Base-by-base conservation (phyloP, 2,888 invertebrate species). In the Drosophila tripunctata region DNA sequence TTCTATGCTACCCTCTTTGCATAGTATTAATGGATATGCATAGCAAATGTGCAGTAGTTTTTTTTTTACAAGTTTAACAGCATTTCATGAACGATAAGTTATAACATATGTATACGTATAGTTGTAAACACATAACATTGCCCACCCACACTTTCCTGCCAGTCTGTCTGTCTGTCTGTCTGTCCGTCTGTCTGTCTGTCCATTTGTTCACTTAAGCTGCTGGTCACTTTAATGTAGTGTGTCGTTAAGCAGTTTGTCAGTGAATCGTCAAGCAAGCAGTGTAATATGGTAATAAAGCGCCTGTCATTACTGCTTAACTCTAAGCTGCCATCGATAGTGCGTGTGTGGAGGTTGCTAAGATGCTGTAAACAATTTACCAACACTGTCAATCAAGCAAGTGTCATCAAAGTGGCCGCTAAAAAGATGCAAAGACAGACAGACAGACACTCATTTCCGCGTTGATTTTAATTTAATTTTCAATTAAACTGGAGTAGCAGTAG, bases 381-480 rank as follows among this genome's bases (percentile, higher is more conserved):
- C 54, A 54, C 21, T 21, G n/a, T n/a, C n/a, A n/a, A n/a, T n/a
- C n/a, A 1, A 41, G 14, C 35, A 6, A 75, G 56, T 74, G 61
- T 43, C 67, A 52, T 52, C 63, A 75, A 75, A 72, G 72, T 21
- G 50, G 17, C 51, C 74, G 62, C 75, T 27, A 10, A 27, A 52
- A 19, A 15, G 43, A 21, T 50, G 7, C 35, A 56, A 45, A 27
- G 27, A 27, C 10, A 27, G 8, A 27, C 27, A 27, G 10, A 10
- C 27, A 27, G 15, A 43, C 17, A 45, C 44, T 41, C 71, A 68
- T 77, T 86, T 82, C 87, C 87, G 81, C 81, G 51, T 83, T 65
- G 66, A 60, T 56, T 67, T 57, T 75, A 77, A 75, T 86, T 83
- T 69, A 67, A 72, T 77, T 83, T 75, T 66, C 62, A 77, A 80